Conservation (phyloP, 2,113 vertebrate genomes). For the Felis chaus region DNA sequence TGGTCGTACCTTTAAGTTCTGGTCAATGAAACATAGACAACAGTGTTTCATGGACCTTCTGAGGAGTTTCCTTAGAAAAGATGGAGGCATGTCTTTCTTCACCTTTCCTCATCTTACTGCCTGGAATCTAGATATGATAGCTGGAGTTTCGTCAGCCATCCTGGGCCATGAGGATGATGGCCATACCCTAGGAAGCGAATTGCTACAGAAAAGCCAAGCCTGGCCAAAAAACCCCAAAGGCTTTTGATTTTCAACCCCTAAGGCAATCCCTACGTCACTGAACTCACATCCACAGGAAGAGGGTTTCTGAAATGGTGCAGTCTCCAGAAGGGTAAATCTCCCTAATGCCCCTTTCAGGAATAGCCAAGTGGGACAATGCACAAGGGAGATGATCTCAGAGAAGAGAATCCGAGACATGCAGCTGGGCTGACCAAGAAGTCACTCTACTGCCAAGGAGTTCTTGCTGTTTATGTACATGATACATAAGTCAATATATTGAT, state of each 20-base stretch:
- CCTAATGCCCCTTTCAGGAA: background rate
- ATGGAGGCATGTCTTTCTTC: background rate
- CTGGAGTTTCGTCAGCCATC: background rate
- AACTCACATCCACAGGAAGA: background rate
- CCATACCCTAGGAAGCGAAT: background rate
- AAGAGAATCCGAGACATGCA: background rate
- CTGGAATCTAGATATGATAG: background rate
- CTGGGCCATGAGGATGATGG: background rate
- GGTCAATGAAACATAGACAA: background rate
- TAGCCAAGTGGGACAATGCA: background rate
- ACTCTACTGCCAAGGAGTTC: background rate
- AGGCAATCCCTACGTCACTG: background rate
- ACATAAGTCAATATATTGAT: background rate
- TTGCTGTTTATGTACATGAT: background rate
- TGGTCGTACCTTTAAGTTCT: background rate
- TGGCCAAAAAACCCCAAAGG: background rate
- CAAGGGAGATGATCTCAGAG: background rate
- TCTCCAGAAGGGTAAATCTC: background rate
- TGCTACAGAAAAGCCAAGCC: background rate
- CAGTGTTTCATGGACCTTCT: background rate
- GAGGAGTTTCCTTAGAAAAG: background rate
- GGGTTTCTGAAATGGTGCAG: background rate
- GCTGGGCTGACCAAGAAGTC: background rate
- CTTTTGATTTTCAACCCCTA: background rate
- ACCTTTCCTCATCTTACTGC: background rate